phyloP scores from a whole-genome alignment of 2,797 vertebrate species.

The Eulemur albifrons region DNA sequence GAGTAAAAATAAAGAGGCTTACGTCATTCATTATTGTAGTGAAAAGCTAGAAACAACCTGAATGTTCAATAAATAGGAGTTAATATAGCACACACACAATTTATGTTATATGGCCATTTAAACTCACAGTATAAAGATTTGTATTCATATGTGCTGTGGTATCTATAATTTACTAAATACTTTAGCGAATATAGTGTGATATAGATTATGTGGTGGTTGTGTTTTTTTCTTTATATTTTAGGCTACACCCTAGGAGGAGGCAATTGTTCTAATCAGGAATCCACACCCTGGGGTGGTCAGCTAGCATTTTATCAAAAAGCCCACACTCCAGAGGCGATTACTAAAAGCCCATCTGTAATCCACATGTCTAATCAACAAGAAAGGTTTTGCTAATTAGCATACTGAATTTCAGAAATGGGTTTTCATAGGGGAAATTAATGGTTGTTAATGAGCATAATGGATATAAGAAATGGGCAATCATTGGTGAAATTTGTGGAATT shows the following conservation, averaged over 20 bases:
- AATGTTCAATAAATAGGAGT: not conserved
- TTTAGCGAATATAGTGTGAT: not conserved
- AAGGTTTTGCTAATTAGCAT: constrained; percentile 72
- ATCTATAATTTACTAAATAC: not conserved
- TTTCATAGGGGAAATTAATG: constrained; percentile 73
- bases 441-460: constrained; percentile 68
- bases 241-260: not conserved
- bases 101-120: not conserved
- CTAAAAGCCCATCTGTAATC: constrained; percentile 69
- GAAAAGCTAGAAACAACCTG: not conserved
- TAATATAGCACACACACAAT: not conserved
- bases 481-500: constrained; percentile 40
- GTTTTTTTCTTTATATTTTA: not conserved
- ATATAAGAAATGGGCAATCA: constrained; percentile 61
- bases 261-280: constrained; percentile 49
- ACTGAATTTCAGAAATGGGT: constrained; percentile 71
- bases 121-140: not conserved
- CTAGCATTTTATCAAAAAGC: constrained; percentile 48
- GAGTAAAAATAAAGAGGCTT: not conserved
- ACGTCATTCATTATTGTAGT: not conserved
- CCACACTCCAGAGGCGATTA: constrained; percentile 44
- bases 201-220: not conserved
- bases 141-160: not conserved
- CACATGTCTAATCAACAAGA: constrained; percentile 66
- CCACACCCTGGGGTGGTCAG: constrained; percentile 21